Evolutionary conservation across 2,888 invertebrate species (phyloP).

Genomic region (Netelia fuscicornis): DNA sequence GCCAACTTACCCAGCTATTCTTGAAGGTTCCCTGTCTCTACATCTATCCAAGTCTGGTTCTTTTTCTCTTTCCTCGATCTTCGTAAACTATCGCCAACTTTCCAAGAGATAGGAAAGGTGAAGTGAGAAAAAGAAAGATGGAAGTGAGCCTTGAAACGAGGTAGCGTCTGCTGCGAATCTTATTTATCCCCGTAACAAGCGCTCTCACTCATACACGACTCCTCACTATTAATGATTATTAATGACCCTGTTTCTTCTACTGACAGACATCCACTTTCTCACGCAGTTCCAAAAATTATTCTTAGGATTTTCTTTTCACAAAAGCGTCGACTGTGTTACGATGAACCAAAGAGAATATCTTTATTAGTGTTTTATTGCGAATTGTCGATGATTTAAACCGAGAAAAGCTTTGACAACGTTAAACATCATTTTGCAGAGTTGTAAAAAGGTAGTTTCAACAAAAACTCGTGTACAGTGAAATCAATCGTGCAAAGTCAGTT

Average conservation of each 20-base stretch:
- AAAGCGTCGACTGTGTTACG: too few species aligned
- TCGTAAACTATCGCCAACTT: slow-evolving; percentile 73
- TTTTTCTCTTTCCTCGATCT: slow-evolving; percentile 47
- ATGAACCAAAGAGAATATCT: too few species aligned
- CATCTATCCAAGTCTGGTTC: slow-evolving; percentile 30
- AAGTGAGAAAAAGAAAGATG: slow-evolving; percentile 33
- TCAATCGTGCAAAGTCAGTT: too few species aligned
- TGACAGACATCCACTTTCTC: neutral
- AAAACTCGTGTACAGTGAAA: too few species aligned
- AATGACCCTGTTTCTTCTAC: slow-evolving; percentile 11
- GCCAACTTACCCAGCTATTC: slow-evolving; percentile 82
- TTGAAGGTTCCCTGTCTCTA: slow-evolving; percentile 68
- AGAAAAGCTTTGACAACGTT: too few species aligned
- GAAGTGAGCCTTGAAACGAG: slow-evolving; percentile 69
- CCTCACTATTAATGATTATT: slow-evolving; percentile 43
- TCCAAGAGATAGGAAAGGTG: slow-evolving; percentile 46
- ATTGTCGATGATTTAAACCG: too few species aligned
- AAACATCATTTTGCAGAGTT: too few species aligned
- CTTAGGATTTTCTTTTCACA: too few species aligned
- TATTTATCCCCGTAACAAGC: slow-evolving; percentile 73
- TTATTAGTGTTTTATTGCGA: too few species aligned
- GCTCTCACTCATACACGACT: slow-evolving; percentile 64
- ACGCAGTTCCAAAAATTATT: too few species aligned
- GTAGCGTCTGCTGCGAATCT: slow-evolving; percentile 71
- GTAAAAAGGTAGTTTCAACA: too few species aligned